Evolutionary conservation across 2,113 vertebrate genomes (phyloP).

Genomic region (Corythornis madagascariensis): DNA sequence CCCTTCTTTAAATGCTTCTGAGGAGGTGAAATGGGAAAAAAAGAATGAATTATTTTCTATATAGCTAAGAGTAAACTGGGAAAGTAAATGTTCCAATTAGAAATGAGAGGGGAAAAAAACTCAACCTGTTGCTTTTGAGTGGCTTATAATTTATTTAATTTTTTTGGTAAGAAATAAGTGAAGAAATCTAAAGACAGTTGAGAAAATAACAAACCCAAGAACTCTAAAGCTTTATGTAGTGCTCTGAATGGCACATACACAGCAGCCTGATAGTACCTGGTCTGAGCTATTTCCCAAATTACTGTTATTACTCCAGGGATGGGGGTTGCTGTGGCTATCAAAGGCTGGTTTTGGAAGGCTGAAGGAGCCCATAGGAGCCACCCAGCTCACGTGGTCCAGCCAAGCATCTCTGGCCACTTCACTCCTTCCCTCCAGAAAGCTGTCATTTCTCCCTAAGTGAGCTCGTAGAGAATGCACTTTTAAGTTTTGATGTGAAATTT

Average conservation of each 20-base stretch:
- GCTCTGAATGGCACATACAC: rapidly evolving
- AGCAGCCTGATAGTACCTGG: not conserved
- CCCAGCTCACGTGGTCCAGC: not conserved
- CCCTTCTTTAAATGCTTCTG: rapidly evolving
- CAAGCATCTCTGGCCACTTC: rapidly evolving
- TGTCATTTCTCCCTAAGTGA: rapidly evolving
- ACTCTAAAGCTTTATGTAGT: not conserved
- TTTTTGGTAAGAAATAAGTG: not conserved
- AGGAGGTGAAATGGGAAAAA: not conserved
- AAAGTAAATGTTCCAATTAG: not conserved
- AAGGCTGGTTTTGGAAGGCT: not conserved
- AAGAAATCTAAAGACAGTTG: not conserved
- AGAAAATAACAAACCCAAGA: not conserved
- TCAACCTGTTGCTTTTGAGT: not conserved
- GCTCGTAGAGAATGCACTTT: not conserved
- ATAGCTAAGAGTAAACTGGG: not conserved
- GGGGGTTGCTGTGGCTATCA: not conserved
- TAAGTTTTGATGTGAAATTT: not conserved
- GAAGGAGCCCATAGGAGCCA: not conserved
- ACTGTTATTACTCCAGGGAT: not conserved
- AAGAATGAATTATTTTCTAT: not conserved
- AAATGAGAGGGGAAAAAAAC: not conserved
- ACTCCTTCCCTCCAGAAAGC: not conserved
- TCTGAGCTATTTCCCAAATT: not conserved
- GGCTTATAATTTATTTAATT: too few species aligned